phyloP scores from a whole-genome alignment of 2,797 vertebrate species.

The Pseudochirops corinnae region DNA sequence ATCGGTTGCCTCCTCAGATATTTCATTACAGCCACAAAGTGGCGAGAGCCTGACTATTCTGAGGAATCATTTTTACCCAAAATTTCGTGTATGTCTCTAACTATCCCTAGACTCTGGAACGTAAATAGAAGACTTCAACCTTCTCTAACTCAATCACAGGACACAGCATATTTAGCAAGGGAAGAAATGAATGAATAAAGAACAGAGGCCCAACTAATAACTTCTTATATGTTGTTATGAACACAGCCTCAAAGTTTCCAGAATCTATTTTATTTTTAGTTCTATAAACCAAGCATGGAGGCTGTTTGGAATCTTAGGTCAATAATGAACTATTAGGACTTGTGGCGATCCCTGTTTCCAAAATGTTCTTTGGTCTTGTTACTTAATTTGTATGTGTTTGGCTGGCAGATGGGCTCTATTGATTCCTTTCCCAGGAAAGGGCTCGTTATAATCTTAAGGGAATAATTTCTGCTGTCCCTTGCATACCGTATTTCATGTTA shows the following conservation, averaged over 20 bases:
- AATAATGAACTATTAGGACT: not conserved
- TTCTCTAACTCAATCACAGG: constrained; percentile 52
- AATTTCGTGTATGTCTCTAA: constrained; percentile 44
- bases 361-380: not conserved
- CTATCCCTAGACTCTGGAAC: constrained; percentile 30
- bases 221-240: not conserved
- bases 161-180: constrained; percentile 31
- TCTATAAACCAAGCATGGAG: constrained; percentile 23
- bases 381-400: not conserved
- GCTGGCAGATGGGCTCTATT: not conserved
- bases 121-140: not conserved
- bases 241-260: not conserved
- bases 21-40: constrained; percentile 52
- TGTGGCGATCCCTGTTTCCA: not conserved
- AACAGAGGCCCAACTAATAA: not conserved
- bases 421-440: not conserved
- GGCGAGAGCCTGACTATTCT: constrained; percentile 28
- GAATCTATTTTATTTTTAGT: not conserved
- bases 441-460: not conserved
- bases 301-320: not conserved
- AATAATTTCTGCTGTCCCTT: not conserved
- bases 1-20: not conserved
- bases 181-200: not conserved
- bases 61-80: constrained; percentile 39
- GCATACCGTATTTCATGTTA: not conserved